phyloP scores from a whole-genome alignment of 2,113 vertebrate genomes.

The Tachysurus fulvidraco region DNA sequence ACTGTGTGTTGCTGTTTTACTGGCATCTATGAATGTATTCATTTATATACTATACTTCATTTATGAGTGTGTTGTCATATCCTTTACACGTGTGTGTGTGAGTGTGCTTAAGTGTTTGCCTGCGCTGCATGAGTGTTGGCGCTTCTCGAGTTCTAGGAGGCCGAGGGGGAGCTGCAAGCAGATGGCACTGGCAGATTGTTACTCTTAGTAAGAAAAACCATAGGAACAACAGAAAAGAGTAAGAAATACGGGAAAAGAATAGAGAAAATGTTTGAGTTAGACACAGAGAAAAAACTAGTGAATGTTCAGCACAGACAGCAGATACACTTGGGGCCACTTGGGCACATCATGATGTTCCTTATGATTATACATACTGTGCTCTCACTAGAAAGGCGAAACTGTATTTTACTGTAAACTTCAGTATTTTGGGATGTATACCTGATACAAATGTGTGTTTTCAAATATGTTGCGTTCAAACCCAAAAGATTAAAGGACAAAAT shows the following conservation, averaged over 20 bases:
- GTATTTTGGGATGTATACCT: neutral
- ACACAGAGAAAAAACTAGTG: neutral
- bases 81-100: conserved; percentile 10
- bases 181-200: conserved; percentile 78
- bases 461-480: neutral
- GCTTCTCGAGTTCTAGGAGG: conserved; percentile 60
- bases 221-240: conserved; percentile 60
- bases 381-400: neutral
- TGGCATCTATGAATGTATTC: neutral
- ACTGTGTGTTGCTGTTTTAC: neutral
- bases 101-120: conserved; percentile 6
- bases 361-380: neutral
- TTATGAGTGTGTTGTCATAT: neutral
- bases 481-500: neutral
- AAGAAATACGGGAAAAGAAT: conserved; percentile 26
- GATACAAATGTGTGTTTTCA: neutral
- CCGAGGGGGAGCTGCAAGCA: conserved; percentile 68
- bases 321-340: neutral
- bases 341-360: neutral
- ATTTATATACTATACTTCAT: neutral
- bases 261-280: conserved; percentile 55
- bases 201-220: conserved; percentile 62
- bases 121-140: conserved; percentile 32
- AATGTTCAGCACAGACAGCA: neutral
- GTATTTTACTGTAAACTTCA: neutral